These are phyloP conservation scores for Caenorhabditis sp. DNA, from an alignment of 2,888 invertebrate genomes.

Conservation along the genomic window DNA sequence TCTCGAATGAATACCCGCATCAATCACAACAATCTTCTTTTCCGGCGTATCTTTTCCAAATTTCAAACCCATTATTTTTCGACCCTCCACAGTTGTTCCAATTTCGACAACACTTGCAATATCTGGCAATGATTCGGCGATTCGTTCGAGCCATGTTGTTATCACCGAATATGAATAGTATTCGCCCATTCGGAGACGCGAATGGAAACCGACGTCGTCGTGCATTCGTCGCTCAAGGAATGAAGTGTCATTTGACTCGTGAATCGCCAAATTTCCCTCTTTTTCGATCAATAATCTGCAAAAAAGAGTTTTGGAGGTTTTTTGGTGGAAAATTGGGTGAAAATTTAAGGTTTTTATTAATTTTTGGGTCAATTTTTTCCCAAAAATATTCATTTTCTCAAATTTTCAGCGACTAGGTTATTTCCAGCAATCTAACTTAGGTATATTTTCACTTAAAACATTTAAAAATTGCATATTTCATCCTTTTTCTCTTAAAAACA, in stretches of 20 bases:
- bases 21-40: conserved; percentile 64
- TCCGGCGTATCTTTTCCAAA: conserved; percentile 60
- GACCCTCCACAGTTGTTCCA: conserved; percentile 62
- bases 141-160: conserved; percentile 57
- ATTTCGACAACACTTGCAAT: conserved; percentile 57
- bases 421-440: too few species aligned
- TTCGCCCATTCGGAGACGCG: conserved; percentile 58
- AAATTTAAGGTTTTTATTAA: background rate
- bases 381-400: too few species aligned
- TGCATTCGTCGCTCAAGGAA: conserved; percentile 30
- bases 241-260: conserved; percentile 15
- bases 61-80: conserved; percentile 63
- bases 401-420: too few species aligned
- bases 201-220: conserved; percentile 44
- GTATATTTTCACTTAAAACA: too few species aligned
- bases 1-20: conserved; percentile 68
- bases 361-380: too few species aligned
- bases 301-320: conserved; percentile 3
- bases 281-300: conserved; percentile 59
- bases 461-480: too few species aligned
- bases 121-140: conserved; percentile 56
- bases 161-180: conserved; percentile 63
- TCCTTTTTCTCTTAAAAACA: too few species aligned
- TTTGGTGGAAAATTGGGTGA: background rate
- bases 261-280: conserved; percentile 44